These are phyloP conservation scores for Carettochelys insculpta DNA, from an alignment of 2,113 vertebrate genomes.

Conservation along the genomic window DNA sequence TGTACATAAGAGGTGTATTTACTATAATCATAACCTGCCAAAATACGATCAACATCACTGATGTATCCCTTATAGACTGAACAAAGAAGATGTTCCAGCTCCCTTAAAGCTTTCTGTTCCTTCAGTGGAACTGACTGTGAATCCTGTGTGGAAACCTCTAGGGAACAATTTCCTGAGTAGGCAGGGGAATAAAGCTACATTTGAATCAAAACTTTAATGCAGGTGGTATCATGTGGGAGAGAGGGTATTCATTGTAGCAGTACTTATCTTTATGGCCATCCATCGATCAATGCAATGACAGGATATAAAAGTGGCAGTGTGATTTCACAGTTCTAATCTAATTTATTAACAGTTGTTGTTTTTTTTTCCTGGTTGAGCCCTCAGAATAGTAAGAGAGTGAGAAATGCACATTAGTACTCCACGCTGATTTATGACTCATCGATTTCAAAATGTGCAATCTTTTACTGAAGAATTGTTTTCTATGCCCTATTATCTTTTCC, in stretches of 20 bases:
- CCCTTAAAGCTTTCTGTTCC: slow-evolving; percentile 57
- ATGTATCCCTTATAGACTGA: slow-evolving; percentile 24
- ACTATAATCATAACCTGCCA: slow-evolving; percentile 16
- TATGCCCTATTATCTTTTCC: slow-evolving; percentile 39
- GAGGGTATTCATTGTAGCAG: slow-evolving; percentile 30
- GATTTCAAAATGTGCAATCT: neutral
- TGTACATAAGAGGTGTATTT: slow-evolving; percentile 28
- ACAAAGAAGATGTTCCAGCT: slow-evolving; percentile 38
- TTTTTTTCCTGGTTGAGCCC: slow-evolving; percentile 62
- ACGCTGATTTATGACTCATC: slow-evolving; percentile 1
- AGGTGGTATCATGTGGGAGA: slow-evolving; percentile 36
- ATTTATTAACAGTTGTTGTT: slow-evolving; percentile 8
- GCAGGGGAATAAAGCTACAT: slow-evolving; percentile 20
- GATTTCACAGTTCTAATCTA: slow-evolving; percentile 62
- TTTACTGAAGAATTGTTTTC: slow-evolving; percentile 34
- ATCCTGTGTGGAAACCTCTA: slow-evolving; percentile 54
- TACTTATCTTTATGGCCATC: slow-evolving; percentile 59
- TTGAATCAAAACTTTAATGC: slow-evolving; percentile 39
- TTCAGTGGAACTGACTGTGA: slow-evolving; percentile 52
- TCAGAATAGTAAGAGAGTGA: slow-evolving; percentile 17
- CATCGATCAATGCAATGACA: slow-evolving; percentile 39
- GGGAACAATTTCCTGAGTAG: slow-evolving; percentile 73
- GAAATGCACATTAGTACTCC: slow-evolving; percentile 6
- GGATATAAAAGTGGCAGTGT: slow-evolving; percentile 42
- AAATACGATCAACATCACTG: slow-evolving; percentile 55